Evolutionary conservation across 2,113 vertebrate genomes (phyloP), one percentile per base, ranked within the genome.

Genomic region (Ancistrus triradiatus): DNA sequence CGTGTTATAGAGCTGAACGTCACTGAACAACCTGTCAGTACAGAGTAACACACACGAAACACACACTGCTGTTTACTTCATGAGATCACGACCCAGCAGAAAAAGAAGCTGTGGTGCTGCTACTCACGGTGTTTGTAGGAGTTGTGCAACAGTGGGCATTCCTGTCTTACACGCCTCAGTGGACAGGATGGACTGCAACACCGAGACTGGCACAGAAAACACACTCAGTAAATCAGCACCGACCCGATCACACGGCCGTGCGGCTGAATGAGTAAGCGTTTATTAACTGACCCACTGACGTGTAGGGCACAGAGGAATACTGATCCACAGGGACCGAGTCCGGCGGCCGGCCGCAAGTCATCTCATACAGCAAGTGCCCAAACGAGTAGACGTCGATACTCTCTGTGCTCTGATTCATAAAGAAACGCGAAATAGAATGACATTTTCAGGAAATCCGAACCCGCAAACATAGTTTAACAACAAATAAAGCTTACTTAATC

Each of bases 121-220:
- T 59, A 79, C 96, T 95, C 88, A 99, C 96, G 91, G 89, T 64
- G 91, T 94, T 80, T 95, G 92, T 66, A 98, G 82, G 78, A 99
- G 91, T 76, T 90, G 88, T 48, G 87, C 81, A 70, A 93, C 81
- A 7, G 91, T 86, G 15, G 95, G 96, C 91, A 98, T 92, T 64
- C 92, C 89, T 10, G 86, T 89, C 87, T 96, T 98, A 85, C 91
- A 89, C 73, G 95, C 94, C 66, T 98, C 96, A 64, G 90, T 85
- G 72, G 95, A 95, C 84, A 99, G 84, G 77, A 96, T 91, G 81
- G 92, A 97, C 87, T 93, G 92, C 83, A 99, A 85, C 61, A 98
- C 94, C 13, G 92, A 87, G 70, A 91, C 96, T 99, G 79, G n/a
- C n/a, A 48, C 11, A n/a, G 52, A 33, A 57, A 58, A 38, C 19